phyloP scores from a whole-genome alignment of 2,797 vertebrate genomes.

The Neopelma chrysocephalum region DNA sequence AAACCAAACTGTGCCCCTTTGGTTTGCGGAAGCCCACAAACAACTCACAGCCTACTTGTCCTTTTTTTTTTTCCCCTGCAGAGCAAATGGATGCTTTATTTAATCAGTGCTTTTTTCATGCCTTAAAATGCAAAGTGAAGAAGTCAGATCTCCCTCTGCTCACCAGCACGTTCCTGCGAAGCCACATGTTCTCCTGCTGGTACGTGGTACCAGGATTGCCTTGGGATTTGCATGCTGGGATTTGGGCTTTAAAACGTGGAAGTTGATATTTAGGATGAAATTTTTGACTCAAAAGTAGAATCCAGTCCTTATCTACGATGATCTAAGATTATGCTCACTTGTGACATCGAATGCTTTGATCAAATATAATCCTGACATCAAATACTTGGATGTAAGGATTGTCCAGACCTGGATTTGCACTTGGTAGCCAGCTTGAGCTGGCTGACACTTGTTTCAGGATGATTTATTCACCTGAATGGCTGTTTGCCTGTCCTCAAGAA shows the following conservation, averaged over 20 bases:
- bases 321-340: background rate
- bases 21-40: background rate
- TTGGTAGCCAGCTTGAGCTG: background rate
- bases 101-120: conserved; percentile 90
- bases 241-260: background rate
- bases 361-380: background rate
- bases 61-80: conserved; percentile 61
- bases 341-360: background rate
- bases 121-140: conserved; percentile 91
- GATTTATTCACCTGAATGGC: background rate
- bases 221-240: background rate
- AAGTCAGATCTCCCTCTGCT: conserved; percentile 94
- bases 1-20: background rate
- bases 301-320: background rate
- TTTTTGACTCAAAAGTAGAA: background rate
- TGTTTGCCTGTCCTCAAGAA: background rate
- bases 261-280: background rate
- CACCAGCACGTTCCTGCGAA: conserved; percentile 91
- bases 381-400: background rate
- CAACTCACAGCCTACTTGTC: background rate
- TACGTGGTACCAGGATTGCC: conserved; percentile 62
- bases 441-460: background rate
- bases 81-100: conserved; percentile 92
- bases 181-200: conserved; percentile 95
- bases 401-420: background rate